These are phyloP conservation scores for Drosophila neocordata DNA, from an alignment of 1,140 invertebrate genomes.

Conservation along the genomic window DNA sequence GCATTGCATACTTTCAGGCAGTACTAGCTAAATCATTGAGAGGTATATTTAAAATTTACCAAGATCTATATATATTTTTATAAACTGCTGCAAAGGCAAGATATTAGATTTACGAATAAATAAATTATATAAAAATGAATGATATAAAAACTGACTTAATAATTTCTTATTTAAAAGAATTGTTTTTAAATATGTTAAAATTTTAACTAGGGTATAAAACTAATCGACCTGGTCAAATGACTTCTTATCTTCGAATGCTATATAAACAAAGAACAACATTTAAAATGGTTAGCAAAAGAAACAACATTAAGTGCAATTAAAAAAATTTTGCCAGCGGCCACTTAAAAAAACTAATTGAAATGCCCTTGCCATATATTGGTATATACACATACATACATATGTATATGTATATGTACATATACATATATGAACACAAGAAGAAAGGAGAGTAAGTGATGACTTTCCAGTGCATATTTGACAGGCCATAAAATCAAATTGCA, in stretches of 20 bases:
- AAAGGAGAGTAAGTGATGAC: slow-evolving; percentile 6
- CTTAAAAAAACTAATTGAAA: slow-evolving; percentile 61
- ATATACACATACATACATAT: not conserved
- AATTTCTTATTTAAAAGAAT: no score
- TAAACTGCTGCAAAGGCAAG: no score
- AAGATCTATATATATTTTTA: no score
- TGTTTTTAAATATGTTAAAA: no score
- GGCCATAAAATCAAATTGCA: slow-evolving; percentile 28
- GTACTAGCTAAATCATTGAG: slow-evolving; percentile 3
- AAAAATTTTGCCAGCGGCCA: slow-evolving; percentile 25
- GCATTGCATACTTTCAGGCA: slow-evolving; percentile 63
- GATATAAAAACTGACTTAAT: no score
- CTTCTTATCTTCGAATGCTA: not conserved
- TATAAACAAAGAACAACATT: slow-evolving; percentile 44
- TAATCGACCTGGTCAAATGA: not conserved
- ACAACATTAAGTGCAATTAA: slow-evolving; percentile 29
- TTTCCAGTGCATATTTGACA: slow-evolving; percentile 6
- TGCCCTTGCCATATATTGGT: slow-evolving; percentile 32
- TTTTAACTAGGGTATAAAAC: not conserved
- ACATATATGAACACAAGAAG: not conserved
- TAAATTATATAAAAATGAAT: no score
- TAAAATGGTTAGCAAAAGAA: slow-evolving; percentile 28
- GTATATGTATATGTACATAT: not conserved
- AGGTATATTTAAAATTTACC: not conserved
- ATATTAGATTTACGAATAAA: no score